phyloP scores from a whole-genome alignment of 2,797 vertebrate species.

The Syncerus caffer region DNA sequence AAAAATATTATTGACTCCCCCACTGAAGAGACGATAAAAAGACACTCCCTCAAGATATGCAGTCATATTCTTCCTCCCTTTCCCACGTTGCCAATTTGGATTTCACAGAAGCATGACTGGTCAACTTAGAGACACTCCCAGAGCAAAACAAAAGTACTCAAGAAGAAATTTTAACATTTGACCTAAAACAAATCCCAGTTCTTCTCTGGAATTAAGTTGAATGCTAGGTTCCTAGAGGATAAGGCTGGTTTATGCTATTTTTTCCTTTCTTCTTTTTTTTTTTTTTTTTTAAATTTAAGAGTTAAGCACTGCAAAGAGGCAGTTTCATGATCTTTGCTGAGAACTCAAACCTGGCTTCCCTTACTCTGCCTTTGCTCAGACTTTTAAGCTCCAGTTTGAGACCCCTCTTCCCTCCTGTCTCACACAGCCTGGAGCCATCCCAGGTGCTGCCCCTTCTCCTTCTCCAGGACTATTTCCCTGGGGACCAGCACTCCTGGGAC shows the following conservation, averaged over 20 bases:
- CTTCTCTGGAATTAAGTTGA: constrained; percentile 11
- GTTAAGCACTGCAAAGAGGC: neutral
- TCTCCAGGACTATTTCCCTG: neutral
- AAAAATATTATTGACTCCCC: neutral
- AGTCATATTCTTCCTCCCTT: neutral
- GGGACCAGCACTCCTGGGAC: neutral
- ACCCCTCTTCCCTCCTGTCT: neutral
- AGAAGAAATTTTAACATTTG: neutral
- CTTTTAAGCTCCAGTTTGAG: neutral
- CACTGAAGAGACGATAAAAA: neutral
- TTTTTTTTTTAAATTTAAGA: neutral
- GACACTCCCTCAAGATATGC: neutral
- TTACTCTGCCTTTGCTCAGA: neutral
- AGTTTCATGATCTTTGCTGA: neutral
- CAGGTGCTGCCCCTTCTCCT: neutral
- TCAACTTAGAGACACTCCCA: neutral
- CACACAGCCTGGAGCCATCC: neutral
- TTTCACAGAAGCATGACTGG: neutral
- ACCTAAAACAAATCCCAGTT: neutral
- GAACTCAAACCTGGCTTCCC: neutral
- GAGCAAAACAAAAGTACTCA: neutral
- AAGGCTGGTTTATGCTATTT: neutral
- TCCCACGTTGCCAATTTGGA: neutral
- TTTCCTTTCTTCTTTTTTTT: neutral
- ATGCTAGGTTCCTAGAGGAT: neutral